Conservation (phyloP, 2,888 invertebrate species). For the Emesis castigata region DNA sequence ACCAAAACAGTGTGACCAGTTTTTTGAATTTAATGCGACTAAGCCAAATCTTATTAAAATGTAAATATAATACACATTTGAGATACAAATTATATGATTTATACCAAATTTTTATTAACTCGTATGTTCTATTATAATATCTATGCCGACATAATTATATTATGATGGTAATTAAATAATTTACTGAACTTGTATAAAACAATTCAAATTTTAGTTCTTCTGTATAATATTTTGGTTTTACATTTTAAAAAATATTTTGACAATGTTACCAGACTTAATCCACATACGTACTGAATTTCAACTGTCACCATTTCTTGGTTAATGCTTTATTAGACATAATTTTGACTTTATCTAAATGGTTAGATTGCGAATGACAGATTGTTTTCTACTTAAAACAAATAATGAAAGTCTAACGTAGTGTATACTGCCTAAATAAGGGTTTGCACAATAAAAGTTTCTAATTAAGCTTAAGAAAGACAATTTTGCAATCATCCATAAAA, state of each 20-base stretch:
- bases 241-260: not conserved
- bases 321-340: not conserved
- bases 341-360: too few relatives aligned
- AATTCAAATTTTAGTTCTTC: not conserved
- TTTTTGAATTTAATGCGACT: slow-evolving; percentile 64
- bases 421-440: too few relatives aligned
- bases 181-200: not conserved
- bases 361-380: too few relatives aligned
- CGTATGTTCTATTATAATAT: not conserved
- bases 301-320: not conserved
- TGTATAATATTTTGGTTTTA: not conserved
- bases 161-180: not conserved
- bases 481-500: too few relatives aligned
- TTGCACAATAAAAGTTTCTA: too few relatives aligned
- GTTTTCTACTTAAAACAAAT: too few relatives aligned
- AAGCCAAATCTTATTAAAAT: slow-evolving; percentile 75
- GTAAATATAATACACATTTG: slow-evolving; percentile 10
- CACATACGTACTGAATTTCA: not conserved
- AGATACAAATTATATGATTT: slow-evolving; percentile 2
- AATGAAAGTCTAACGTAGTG: too few relatives aligned
- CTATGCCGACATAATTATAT: not conserved
- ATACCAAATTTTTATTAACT: not conserved
- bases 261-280: not conserved
- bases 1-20: slow-evolving; percentile 83
- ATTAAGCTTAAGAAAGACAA: too few relatives aligned